phyloP scores from a whole-genome alignment of 1,140 invertebrate species.

The Varroa destructor region DNA sequence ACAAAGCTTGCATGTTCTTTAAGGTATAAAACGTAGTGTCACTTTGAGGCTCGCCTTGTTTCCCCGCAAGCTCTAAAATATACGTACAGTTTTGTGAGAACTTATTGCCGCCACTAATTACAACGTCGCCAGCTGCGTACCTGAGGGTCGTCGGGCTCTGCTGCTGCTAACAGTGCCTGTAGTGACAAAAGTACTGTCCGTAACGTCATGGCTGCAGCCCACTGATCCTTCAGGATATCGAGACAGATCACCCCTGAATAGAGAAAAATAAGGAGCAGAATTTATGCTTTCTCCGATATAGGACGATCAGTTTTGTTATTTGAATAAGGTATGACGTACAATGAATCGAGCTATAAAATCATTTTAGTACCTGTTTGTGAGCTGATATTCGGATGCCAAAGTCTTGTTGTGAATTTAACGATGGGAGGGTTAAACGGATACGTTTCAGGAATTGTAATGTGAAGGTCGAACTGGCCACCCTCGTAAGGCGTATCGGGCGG shows the following conservation, averaged over 20 bases:
- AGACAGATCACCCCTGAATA: conserved; percentile 84
- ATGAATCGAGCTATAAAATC: too few relatives aligned
- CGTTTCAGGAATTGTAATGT: conserved; percentile 95
- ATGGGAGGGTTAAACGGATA: conserved; percentile 99
- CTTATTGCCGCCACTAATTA: too few relatives aligned
- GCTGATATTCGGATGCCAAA: conserved; percentile 99
- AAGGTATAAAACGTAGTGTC: too few relatives aligned
- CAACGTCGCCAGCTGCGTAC: not conserved
- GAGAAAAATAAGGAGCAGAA: conserved; percentile 17
- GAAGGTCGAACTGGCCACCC: conserved; percentile 78
- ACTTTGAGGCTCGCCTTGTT: too few relatives aligned
- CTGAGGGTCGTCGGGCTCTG: conserved; percentile 86
- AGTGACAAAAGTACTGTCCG: conserved; percentile 83
- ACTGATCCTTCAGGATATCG: conserved; percentile 98
- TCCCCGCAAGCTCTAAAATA: too few relatives aligned
- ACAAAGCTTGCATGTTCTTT: not conserved
- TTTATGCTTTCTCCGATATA: too few relatives aligned
- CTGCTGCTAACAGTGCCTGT: conserved; percentile 74
- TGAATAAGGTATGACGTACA: too few relatives aligned
- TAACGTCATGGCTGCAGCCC: conserved; percentile 97
- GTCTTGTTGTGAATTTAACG: conserved; percentile 84
- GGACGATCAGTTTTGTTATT: too few relatives aligned
- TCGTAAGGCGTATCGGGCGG: conserved; percentile 95
- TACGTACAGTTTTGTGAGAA: too few relatives aligned
- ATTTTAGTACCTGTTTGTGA: conserved; percentile 54